Evolutionary conservation across 2,113 vertebrate species (phyloP).

Genomic region (Alouatta palliata): DNA sequence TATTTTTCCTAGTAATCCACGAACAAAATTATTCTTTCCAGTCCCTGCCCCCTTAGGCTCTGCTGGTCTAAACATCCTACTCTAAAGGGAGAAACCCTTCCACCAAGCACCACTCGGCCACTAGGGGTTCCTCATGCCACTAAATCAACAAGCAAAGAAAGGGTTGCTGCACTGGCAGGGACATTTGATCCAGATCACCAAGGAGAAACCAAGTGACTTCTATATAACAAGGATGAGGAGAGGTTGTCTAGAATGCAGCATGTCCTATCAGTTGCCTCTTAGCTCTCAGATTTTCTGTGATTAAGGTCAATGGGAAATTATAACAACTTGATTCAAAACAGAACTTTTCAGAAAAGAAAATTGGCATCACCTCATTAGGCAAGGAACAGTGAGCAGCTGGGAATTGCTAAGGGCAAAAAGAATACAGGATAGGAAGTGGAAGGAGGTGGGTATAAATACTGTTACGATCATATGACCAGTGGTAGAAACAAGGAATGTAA

Average conservation of each 20-base stretch:
- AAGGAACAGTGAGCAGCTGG: background rate
- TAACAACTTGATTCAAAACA: background rate
- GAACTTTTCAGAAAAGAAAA: background rate
- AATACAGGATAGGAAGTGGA: background rate
- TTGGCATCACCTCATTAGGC: background rate
- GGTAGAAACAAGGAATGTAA: background rate
- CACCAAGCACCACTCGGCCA: too few species aligned
- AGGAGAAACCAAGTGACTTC: background rate
- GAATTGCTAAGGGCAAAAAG: background rate
- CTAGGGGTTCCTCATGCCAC: background rate
- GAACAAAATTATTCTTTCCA: background rate
- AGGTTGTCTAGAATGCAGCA: background rate
- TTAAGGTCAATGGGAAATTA: background rate
- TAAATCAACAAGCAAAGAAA: background rate
- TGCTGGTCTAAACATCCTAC: background rate
- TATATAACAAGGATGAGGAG: background rate
- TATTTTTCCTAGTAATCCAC: background rate
- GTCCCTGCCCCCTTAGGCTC: background rate
- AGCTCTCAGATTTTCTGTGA: background rate
- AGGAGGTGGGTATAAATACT: background rate
- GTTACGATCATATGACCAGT: background rate
- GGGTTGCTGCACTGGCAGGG: background rate
- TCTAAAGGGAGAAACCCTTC: background rate
- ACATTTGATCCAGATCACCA: background rate
- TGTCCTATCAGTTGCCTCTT: background rate